Evolutionary conservation across 2,888 invertebrate species (phyloP), one percentile per base, ranked within the genome.

Genomic region (Tiliacea citrago): DNA sequence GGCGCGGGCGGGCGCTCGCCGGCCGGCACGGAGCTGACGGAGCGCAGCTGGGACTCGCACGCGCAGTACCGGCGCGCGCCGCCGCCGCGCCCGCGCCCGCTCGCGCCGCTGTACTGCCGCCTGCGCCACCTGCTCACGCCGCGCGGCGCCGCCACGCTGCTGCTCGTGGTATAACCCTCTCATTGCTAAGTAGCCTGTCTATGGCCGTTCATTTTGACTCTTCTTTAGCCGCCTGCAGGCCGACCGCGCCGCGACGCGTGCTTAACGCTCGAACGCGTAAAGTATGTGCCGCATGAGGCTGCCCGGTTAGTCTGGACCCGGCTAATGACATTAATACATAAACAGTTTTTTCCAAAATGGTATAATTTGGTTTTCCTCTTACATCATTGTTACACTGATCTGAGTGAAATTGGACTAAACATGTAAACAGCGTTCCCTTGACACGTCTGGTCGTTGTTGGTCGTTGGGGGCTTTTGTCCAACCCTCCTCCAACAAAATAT

Each of bases 11-110:
- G 94, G 88, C 94, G 95, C 88, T 96, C 96, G 87, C 96, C 96
- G 89, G 95, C 93, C 85, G 95, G 94, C 92, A 94, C 95, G 61
- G 95, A 94, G 91, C 91, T 91, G 73, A 95, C 96, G 89, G 96
- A 96, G 92, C 96, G 91, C 89, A 95, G 95, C 91, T 96, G 96
- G 96, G 96, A 96, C 94, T 95, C 95, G 88, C 96, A 96, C 95
- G 96, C 96, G 90, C 95, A 95, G 90, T 96, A 96, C 93, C 93
- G 93, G 78, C 94, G 95, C 87, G 92, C 91, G 89, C 94, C 94
- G 88, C 92, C 93, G 90, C 93, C 92, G 87, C 90, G 91, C 81
- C 92, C 95, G 90, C 94, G 88, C 83, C 74, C 93, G 81, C 92
- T 96, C 69, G 96, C 96, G 87, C 96, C 96, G 78, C 87, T 96